Evolutionary conservation across 2,888 invertebrate species (phyloP).

Genomic region (Hermaeophaga mercurialis): DNA sequence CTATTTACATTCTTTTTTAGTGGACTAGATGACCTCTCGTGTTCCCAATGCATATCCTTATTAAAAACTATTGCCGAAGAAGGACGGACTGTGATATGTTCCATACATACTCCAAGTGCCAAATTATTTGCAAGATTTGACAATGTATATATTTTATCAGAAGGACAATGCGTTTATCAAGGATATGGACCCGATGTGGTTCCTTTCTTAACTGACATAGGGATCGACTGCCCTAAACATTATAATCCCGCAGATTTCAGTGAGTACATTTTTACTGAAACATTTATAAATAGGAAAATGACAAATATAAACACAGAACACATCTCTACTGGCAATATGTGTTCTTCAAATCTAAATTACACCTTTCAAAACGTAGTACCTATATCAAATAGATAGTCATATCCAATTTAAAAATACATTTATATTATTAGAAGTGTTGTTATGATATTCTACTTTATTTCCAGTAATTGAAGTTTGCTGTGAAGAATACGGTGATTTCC

Average conservation of each 20-base stretch:
- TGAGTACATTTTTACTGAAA: constrained; percentile 62
- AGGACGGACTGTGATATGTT: constrained; percentile 91
- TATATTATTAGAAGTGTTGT: too few species aligned
- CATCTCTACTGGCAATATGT: too few species aligned
- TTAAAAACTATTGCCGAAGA: constrained; percentile 83
- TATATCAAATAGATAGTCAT: too few species aligned
- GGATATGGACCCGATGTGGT: constrained; percentile 80
- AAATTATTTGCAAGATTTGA: constrained; percentile 90
- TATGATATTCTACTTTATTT: constrained; percentile 40
- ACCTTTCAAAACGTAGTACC: too few species aligned
- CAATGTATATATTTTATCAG: constrained; percentile 86
- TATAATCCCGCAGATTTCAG: constrained; percentile 97
- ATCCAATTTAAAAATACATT: too few species aligned
- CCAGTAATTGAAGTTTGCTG: constrained; percentile 81
- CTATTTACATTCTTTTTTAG: constrained; percentile 64
- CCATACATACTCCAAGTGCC: constrained; percentile 96
- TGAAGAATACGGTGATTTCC: constrained; percentile 77
- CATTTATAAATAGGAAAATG: too few species aligned
- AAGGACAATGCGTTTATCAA: constrained; percentile 89
- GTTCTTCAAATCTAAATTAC: too few species aligned
- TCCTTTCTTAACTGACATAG: constrained; percentile 77
- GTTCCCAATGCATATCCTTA: constrained; percentile 84
- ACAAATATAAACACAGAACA: too few species aligned
- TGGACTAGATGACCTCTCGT: constrained; percentile 89
- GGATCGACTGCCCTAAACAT: constrained; percentile 84